phyloP scores from a whole-genome alignment of 2,797 vertebrate species.

The Erithacus rubecula region DNA sequence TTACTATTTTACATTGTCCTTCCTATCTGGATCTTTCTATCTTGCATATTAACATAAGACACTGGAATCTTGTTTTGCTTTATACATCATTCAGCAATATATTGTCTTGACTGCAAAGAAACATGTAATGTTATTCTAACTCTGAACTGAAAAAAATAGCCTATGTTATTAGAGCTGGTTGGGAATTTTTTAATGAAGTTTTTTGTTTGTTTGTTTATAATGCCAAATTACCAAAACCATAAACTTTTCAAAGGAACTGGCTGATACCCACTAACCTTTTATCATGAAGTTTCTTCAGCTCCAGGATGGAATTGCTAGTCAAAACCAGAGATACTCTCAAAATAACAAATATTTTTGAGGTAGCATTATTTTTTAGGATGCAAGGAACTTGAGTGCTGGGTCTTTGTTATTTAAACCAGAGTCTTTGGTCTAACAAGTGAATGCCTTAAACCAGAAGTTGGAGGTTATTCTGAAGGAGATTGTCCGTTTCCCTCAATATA shows the following conservation, averaged over 20 bases:
- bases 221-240: not conserved
- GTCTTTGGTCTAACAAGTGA: not conserved
- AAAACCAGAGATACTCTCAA: not conserved
- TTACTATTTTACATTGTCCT: not conserved
- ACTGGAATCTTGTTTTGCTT: slow-evolving; percentile 20
- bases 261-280: not conserved
- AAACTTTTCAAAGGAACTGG: not conserved
- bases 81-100: not conserved
- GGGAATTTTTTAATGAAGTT: slow-evolving; percentile 12
- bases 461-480: not conserved
- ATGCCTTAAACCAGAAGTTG: not conserved
- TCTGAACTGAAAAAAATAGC: not conserved
- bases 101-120: slow-evolving; percentile 22
- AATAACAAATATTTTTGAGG: not conserved
- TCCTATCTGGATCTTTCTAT: not conserved
- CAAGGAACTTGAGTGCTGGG: not conserved
- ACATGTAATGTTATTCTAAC: slow-evolving; percentile 9
- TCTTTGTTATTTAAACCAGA: not conserved
- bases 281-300: not conserved
- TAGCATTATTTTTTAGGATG: not conserved
- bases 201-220: not conserved
- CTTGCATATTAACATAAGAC: not conserved
- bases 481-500: not conserved
- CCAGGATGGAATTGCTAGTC: not conserved
- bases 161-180: slow-evolving; percentile 54